phyloP scores from a whole-genome alignment of 2,113 vertebrate species.

The Mionectes macconnelli region DNA sequence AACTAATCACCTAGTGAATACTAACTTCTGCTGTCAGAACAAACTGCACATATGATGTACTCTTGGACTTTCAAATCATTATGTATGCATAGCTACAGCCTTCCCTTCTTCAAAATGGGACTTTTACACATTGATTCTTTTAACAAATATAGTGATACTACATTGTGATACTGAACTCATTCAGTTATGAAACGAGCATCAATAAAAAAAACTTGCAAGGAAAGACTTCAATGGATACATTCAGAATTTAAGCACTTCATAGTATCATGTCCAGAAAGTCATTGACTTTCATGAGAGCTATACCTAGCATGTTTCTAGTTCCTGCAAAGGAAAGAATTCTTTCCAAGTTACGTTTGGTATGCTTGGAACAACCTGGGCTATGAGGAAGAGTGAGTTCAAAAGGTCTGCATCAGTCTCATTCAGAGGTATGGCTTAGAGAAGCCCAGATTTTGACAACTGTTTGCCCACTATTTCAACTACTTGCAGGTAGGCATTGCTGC shows the following conservation, averaged over 20 bases:
- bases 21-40: not conserved
- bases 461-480: not conserved
- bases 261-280: not conserved
- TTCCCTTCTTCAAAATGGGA: not conserved
- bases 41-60: not conserved
- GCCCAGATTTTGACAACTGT: not conserved
- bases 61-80: not conserved
- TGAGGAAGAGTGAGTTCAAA: not conserved
- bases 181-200: not conserved
- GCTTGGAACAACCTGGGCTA: not conserved
- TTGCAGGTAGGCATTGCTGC: not conserved
- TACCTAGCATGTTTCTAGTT: not conserved
- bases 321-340: not conserved
- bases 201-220: not conserved
- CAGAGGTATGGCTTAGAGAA: not conserved
- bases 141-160: not conserved
- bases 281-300: conserved; percentile 2
- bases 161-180: not conserved
- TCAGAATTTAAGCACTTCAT: not conserved
- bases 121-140: not conserved
- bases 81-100: not conserved
- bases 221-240: not conserved
- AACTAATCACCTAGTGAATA: not conserved
- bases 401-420: not conserved
- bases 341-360: not conserved